Percentiles rank a stretch among this genome's conserved stretches.
These are phyloP conservation scores for Indri indri DNA, from an alignment of 2,113 vertebrate species.

Conservation along the genomic window DNA sequence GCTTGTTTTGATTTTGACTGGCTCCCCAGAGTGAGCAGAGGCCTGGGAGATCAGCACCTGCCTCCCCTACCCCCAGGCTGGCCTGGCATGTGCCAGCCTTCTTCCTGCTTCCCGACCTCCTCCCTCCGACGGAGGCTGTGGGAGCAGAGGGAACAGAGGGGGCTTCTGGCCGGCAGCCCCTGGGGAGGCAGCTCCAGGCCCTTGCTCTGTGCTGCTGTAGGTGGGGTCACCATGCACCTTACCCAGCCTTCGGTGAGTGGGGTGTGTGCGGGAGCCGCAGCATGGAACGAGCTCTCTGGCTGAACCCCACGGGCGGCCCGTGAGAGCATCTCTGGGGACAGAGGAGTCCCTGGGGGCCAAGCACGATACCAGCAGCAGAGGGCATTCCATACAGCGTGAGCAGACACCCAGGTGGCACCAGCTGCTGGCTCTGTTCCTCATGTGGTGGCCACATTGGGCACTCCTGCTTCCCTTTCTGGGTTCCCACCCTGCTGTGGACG, in stretches of 20 bases:
- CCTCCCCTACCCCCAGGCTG: background rate
- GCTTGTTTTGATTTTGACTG: background rate
- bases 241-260: background rate
- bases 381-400: background rate
- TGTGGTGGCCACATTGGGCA: background rate
- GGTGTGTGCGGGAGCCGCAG: accelerated
- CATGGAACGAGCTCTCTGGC: background rate
- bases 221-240: background rate
- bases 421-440: constrained; percentile 44
- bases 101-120: background rate
- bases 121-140: background rate
- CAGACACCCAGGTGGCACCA: background rate
- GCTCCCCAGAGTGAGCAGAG: background rate
- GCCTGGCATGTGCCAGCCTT: background rate
- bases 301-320: background rate
- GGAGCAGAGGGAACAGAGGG: background rate
- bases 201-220: background rate
- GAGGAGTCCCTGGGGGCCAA: background rate
- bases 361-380: background rate
- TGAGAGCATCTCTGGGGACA: background rate
- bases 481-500: background rate
- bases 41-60: background rate
- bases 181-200: background rate
- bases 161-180: background rate
- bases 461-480: constrained; percentile 58